Conservation (phyloP, 2,888 invertebrate genomes). For the Tenthredo livida region DNA sequence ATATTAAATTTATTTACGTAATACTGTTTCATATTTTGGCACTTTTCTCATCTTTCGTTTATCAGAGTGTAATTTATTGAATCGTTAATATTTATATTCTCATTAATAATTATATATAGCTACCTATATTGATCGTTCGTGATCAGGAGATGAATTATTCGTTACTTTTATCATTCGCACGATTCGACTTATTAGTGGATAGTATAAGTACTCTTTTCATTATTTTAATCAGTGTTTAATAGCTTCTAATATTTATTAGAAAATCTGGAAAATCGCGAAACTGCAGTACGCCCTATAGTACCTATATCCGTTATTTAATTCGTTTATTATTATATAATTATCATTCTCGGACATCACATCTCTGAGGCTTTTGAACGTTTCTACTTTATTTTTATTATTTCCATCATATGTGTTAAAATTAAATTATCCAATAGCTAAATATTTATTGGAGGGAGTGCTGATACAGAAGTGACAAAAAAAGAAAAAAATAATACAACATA, state of each 20-base stretch:
- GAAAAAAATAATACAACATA: not conserved
- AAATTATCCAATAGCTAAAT: not conserved
- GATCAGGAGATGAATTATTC: slow-evolving; percentile 19
- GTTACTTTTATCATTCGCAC: not conserved
- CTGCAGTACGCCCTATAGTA: not conserved
- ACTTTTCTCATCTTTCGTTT: not conserved
- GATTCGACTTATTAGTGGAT: not conserved
- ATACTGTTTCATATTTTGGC: slow-evolving; percentile 26
- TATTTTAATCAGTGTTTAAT: not conserved
- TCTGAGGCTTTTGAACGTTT: not conserved
- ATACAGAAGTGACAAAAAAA: not conserved
- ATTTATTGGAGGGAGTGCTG: slow-evolving; percentile 9
- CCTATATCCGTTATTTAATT: too few relatives aligned
- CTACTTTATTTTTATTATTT: not conserved
- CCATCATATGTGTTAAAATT: not conserved
- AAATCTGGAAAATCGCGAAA: not conserved
- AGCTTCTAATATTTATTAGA: slow-evolving; percentile 4
- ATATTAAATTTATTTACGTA: not conserved
- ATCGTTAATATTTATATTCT: not conserved
- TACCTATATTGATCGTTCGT: not conserved
- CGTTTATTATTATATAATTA: not conserved
- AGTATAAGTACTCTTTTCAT: slow-evolving; percentile 6
- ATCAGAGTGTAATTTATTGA: not conserved
- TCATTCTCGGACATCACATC: not conserved
- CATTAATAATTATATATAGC: too few relatives aligned